phyloP scores from a whole-genome alignment of 2,888 invertebrate species.

The Drosophila buzzatii region DNA sequence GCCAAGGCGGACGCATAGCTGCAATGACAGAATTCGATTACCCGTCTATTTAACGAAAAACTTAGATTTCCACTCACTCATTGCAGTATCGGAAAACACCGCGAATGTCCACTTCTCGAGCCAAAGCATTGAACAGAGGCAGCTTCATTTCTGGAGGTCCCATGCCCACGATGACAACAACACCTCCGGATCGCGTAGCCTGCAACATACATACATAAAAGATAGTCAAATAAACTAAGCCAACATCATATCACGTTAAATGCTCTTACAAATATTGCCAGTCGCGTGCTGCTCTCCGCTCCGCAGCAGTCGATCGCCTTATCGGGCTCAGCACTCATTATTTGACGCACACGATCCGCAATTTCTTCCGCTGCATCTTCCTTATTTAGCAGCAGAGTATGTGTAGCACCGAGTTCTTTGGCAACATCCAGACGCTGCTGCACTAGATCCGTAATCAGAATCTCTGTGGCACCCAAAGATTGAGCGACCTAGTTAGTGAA shows the following conservation, averaged over 20 bases:
- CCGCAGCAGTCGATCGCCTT: constrained; percentile 96
- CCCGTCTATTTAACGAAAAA: background rate
- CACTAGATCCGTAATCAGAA: constrained; percentile 89
- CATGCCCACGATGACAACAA: constrained; percentile 94
- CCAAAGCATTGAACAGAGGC: constrained; percentile 92
- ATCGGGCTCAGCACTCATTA: constrained; percentile 89
- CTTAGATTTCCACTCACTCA: constrained; percentile 87
- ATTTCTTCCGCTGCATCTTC: constrained; percentile 87
- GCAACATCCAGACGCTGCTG: constrained; percentile 90
- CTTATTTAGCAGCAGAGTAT: constrained; percentile 87
- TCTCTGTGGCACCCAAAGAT: constrained; percentile 93
- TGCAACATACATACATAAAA: constrained; percentile 81
- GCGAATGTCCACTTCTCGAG: constrained; percentile 95
- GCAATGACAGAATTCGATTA: constrained; percentile 25
- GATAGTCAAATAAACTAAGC: background rate
- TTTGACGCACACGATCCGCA: constrained; percentile 87
- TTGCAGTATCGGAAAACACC: constrained; percentile 97
- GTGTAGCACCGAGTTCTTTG: constrained; percentile 91
- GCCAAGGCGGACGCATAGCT: constrained; percentile 93
- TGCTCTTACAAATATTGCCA: constrained; percentile 90
- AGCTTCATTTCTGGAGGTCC: constrained; percentile 92
- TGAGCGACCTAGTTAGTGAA: constrained; percentile 87
- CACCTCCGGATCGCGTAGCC: constrained; percentile 95
- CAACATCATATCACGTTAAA: background rate
- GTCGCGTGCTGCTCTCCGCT: constrained; percentile 91